phyloP scores from a whole-genome alignment of 2,888 invertebrate species.

The Mesoligia furuncula region DNA sequence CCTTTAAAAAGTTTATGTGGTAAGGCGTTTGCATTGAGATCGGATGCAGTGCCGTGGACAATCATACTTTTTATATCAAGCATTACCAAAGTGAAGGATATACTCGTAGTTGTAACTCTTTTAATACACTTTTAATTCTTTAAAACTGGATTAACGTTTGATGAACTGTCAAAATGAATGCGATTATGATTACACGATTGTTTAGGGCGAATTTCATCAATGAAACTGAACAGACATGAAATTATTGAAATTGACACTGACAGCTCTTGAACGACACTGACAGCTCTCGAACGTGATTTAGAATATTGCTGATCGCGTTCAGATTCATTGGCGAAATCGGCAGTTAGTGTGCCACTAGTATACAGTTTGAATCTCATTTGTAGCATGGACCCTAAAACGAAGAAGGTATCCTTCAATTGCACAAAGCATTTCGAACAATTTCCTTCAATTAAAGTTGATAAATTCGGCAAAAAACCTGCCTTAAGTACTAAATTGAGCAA shows the following conservation, averaged over 20 bases:
- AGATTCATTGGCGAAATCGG: neutral
- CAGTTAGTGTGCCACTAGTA: neutral
- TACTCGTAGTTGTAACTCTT: neutral
- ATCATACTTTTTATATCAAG: neutral
- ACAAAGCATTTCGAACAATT: constrained; percentile 36
- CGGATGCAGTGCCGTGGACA: neutral
- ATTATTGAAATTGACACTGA: neutral
- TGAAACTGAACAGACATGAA: neutral
- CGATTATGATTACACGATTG: neutral
- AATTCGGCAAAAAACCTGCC: constrained; percentile 29
- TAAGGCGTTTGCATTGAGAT: constrained; percentile 15
- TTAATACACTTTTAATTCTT: neutral
- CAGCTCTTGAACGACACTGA: neutral
- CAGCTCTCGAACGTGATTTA: neutral
- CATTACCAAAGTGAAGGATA: neutral
- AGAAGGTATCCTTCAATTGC: constrained; percentile 14
- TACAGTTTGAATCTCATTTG: neutral
- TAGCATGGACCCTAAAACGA: constrained; percentile 26
- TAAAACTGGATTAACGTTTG: neutral
- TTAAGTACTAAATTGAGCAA: constrained; percentile 45
- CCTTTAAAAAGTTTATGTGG: neutral
- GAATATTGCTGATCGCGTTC: neutral
- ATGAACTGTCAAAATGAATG: neutral
- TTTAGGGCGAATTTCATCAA: neutral
- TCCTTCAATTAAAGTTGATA: constrained; percentile 49